Evolutionary conservation across 2,888 invertebrate genomes (phyloP), one percentile per base, ranked within the genome.

Genomic region (Archips crataeganus): DNA sequence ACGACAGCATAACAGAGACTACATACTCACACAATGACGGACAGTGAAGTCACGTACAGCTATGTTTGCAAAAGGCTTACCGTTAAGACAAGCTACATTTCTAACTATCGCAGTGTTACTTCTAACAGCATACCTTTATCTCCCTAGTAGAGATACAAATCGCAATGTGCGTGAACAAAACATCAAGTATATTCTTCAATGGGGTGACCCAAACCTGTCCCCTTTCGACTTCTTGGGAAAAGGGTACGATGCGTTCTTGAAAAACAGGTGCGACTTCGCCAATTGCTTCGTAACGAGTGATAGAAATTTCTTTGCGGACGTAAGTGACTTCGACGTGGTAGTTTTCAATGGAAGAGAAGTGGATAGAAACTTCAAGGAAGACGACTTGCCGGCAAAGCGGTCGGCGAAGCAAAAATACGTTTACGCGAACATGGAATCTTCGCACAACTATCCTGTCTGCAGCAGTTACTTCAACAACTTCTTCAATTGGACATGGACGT

Each of bases 401-500:
- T 82, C 80, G 0, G 75, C 78, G 1, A 77, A 83, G 42, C 91
- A 91, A 66, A 88, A 85, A 75, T 91, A 84, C 60, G 83, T 87
- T 0, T 89, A 87, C 72, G 83, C 82, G 0, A 83, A 79, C 3
- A 84, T 84, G 60, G 90, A 90, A 78, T 89, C 90, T 0, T 77
- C 88, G 1, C 84, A 84, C 10, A 81, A 88, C 59, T 88, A 87
- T 71, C 87, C 87, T 0, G 75, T 84, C 0, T 85, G 85, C 61
- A 75, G 83, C 0, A 73, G 78, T 2, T 77, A 65, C 47, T 82
- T 82, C 3, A 78, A 90, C 39, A 79, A 79, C 6, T 85, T 79
- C 42, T 90, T 89, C 62, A 90, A 90, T 70, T 87, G 88, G 84
- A 88, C 89, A 1, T 90, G 88, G 89, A 87, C 89, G 0, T 90